Evolutionary conservation across 2,113 vertebrate species (phyloP).

Genomic region (Melozone crissalis): DNA sequence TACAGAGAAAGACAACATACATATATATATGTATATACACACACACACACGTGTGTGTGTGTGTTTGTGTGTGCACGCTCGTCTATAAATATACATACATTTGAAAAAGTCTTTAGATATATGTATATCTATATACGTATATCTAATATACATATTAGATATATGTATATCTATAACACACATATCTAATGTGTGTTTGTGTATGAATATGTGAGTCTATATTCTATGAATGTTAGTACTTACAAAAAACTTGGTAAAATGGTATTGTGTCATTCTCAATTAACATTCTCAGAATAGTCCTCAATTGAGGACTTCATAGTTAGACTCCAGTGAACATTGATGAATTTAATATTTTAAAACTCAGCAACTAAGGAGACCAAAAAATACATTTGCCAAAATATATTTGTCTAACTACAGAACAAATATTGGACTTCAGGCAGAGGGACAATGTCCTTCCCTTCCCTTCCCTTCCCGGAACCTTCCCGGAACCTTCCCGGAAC

Average conservation of each 20-base stretch:
- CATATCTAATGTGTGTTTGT: background rate
- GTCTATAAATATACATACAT: background rate
- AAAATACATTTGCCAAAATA: background rate
- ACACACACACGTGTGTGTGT: too few species aligned
- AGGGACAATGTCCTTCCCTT: background rate
- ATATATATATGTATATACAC: too few species aligned
- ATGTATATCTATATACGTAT: too few species aligned
- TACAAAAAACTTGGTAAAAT: background rate
- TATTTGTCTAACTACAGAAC: background rate
- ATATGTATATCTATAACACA: too few species aligned
- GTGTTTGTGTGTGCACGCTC: background rate
- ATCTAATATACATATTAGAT: too few species aligned
- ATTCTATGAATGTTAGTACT: background rate
- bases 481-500: too few species aligned
- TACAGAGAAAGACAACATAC: background rate
- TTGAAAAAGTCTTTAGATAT: background rate
- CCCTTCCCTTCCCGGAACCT: background rate
- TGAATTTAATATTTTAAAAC: background rate
- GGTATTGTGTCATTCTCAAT: rapidly evolving
- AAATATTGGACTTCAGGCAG: background rate
- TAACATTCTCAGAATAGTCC: background rate
- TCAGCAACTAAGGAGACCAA: background rate
- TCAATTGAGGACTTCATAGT: background rate
- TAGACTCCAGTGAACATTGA: background rate
- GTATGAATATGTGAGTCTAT: background rate